A percentile compares a stretch with the other conserved stretches of the same genome.
Evolutionary conservation across 2,113 vertebrate genomes (phyloP).

Genomic region (Fulmarus glacialis): DNA sequence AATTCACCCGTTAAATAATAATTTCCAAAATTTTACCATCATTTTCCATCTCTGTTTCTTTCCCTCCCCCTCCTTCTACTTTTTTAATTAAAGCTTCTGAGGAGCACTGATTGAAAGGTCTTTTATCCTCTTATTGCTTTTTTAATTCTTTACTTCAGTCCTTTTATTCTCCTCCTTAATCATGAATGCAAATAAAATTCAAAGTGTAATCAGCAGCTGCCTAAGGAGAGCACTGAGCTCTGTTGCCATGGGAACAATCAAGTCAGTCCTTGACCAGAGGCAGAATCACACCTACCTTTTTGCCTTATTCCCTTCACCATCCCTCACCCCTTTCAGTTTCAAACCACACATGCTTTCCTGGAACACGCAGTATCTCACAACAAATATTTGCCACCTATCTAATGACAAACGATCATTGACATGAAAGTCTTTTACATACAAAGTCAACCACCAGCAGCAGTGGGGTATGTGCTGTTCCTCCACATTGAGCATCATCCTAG

Average conservation of each 20-base stretch:
- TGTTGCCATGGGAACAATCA: conserved; percentile 77
- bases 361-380: not conserved
- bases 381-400: not conserved
- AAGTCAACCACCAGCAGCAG: not conserved
- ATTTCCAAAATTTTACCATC: conserved; percentile 39
- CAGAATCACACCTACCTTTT: conserved; percentile 50
- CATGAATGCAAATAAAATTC: conserved; percentile 82
- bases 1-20: conserved; percentile 61
- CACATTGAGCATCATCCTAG: not conserved
- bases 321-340: not conserved
- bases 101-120: conserved; percentile 74
- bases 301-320: not conserved
- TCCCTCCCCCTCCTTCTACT: not conserved
- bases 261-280: conserved; percentile 75
- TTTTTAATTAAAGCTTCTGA: conserved; percentile 76
- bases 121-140: conserved; percentile 77
- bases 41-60: not conserved
- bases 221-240: conserved; percentile 63
- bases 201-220: conserved; percentile 78
- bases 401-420: rapidly evolving
- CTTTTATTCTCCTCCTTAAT: conserved; percentile 78
- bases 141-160: conserved; percentile 67
- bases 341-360: not conserved
- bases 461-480: not conserved
- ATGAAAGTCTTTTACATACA: not conserved